phyloP scores from a whole-genome alignment of 2,888 invertebrate species.

The Teleogryllus oceanicus region DNA sequence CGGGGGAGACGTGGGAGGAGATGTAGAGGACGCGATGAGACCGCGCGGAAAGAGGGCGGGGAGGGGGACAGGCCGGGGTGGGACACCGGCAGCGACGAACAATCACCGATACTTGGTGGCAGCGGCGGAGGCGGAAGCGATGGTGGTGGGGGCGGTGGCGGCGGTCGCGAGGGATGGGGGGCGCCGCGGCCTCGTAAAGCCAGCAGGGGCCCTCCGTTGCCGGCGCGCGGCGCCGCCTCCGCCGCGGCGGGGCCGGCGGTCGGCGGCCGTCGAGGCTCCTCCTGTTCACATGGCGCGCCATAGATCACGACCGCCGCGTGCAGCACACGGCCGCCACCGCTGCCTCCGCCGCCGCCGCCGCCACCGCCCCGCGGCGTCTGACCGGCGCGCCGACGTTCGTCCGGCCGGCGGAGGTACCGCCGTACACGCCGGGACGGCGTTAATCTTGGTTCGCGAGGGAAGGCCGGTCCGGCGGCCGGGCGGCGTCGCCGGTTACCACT shows the following conservation, averaged over 20 bases:
- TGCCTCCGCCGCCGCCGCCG: conserved; percentile 27
- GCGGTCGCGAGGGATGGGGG: conserved; percentile 19
- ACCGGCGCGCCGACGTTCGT: not conserved
- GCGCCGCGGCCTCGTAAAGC: conserved; percentile 32
- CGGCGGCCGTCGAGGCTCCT: not conserved
- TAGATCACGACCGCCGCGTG: conserved; percentile 4
- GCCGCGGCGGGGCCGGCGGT: conserved; percentile 25
- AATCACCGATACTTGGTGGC: conserved; percentile 28
- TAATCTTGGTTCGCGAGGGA: not conserved
- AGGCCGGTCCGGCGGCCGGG: not conserved
- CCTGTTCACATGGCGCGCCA: not conserved
- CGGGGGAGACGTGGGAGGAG: too few species aligned
- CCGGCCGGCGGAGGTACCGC: not conserved
- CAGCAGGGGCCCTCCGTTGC: conserved; percentile 37
- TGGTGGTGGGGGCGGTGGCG: conserved; percentile 20
- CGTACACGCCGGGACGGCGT: not conserved
- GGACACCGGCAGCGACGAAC: conserved; percentile 24
- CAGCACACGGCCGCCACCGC: conserved; percentile 28
- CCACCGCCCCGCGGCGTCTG: conserved; percentile 11
- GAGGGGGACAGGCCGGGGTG: conserved; percentile 19
- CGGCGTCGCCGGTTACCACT: not conserved
- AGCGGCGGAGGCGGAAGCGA: conserved; percentile 23
- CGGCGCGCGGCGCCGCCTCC: not conserved
- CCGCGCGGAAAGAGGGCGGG: not conserved
- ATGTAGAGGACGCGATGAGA: too few species aligned